Conservation (phyloP, 92 coral and sea anemone species). For the Epizoanthus ramosus region DNA sequence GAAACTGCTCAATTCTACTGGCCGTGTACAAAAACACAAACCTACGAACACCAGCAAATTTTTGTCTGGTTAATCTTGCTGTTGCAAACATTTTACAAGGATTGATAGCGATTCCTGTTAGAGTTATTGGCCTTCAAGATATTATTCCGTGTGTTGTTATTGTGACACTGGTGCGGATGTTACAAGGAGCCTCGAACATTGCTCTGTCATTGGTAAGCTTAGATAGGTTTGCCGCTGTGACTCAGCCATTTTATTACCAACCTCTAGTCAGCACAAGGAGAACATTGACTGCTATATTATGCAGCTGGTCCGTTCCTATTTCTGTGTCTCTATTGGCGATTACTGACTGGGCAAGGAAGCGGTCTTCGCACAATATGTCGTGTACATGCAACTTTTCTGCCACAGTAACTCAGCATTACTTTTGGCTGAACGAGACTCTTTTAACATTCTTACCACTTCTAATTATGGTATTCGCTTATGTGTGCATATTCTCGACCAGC, state of each 20-base stretch:
- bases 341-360: constrained; percentile 19
- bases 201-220: constrained; percentile 35
- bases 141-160: constrained; percentile 26
- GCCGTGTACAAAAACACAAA: constrained; percentile 30
- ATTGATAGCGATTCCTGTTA: constrained; percentile 32
- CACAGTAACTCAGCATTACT: constrained; percentile 20
- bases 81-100: constrained; percentile 42
- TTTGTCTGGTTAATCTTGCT: constrained; percentile 31
- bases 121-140: constrained; percentile 25
- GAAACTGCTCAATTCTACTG: constrained; percentile 20
- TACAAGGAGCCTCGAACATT: constrained; percentile 34
- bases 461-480: constrained; percentile 21
- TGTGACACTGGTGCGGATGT: not conserved
- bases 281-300: not conserved
- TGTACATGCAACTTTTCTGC: constrained; percentile 18
- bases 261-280: constrained; percentile 18
- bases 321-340: constrained; percentile 4
- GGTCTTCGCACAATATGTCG: not conserved
- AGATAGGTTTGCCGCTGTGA: constrained; percentile 31
- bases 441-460: constrained; percentile 19
- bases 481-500: constrained; percentile 33
- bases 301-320: constrained; percentile 6
- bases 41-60: constrained; percentile 32
- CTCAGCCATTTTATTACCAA: constrained; percentile 32
- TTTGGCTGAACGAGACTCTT: constrained; percentile 35